Base-by-base conservation (phyloP, 2,113 vertebrate genomes). In the Pachypanchax playfairii region DNA sequence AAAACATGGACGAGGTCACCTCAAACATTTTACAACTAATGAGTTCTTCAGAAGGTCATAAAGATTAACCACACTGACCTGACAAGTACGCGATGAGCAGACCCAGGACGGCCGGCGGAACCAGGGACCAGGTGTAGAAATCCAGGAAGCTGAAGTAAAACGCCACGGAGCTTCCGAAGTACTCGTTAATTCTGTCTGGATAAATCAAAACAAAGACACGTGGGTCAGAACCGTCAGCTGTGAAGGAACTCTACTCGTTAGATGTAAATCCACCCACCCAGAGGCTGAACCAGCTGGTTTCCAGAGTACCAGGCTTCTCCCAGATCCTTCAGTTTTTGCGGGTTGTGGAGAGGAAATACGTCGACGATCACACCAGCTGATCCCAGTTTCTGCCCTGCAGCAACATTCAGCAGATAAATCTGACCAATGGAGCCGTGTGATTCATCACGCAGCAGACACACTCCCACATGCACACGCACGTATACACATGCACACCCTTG, bases 71-170 rank as follows among this genome's bases (percentile, higher is more conserved):
- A 73, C 39, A 58, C 74, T 25, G 54, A 83, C 87, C 82, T 58
- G 68, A 91, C 74, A 59, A 92, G 83, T 67, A 91, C 21, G 74
- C 77, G 46, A 92, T 81, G 25, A 35, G 6, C 12, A 89, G 28
- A 8, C 92, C 92, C 47, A 94, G 61, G 2, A 91, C 8, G 0
- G 91, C 92, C 3, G 91, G 91, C 13, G 90, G 91, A 13, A 93
- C 72, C 61, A 94, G 80, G 20, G 92, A 90, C 87, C 89, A 88
- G 17, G 93, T 94, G 89, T 93, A 93, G 85, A 91, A 94, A 72
- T 92, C 93, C 2, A 94, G 84, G 63, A 94, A 94, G 69, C 92
- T 91, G 86, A 94, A 93, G 87, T 94, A 94, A 59, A 92, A 91
- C 0, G 82, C 93, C 15, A 94, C 67, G 1, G 88, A 59, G 36